Percentiles rank a stretch among this genome's conserved stretches.
These are phyloP conservation scores for Drosophila tristis DNA, from an alignment of 1,140 invertebrate genomes.

Conservation along the genomic window DNA sequence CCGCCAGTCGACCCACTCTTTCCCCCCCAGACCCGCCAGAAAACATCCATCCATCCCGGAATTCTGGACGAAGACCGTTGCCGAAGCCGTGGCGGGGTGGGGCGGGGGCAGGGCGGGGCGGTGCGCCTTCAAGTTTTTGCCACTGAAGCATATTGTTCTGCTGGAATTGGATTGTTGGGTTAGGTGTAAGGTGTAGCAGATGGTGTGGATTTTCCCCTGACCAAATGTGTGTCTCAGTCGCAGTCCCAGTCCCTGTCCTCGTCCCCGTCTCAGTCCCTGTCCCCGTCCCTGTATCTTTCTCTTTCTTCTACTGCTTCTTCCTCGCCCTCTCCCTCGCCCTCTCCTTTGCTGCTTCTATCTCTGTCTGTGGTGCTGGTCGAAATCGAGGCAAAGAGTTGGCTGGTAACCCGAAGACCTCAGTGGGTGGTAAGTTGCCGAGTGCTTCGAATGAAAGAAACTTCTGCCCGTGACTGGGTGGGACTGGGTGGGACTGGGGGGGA, in stretches of 20 bases:
- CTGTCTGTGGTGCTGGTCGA: background rate
- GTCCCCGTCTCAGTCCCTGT: conserved; percentile 1
- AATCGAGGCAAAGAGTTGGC: background rate
- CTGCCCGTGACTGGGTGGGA: background rate
- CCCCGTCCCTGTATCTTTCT: too few relatives aligned
- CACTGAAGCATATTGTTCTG: conserved; percentile 71
- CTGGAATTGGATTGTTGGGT: conserved; percentile 79
- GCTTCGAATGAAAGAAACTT: conserved; percentile 35
- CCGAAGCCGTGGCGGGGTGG: too few relatives aligned
- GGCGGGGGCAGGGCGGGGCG: too few relatives aligned
- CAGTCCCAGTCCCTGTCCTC: too few relatives aligned
- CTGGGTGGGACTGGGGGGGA: background rate
- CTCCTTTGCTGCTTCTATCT: too few relatives aligned
- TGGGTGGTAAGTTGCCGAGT: conserved; percentile 48
- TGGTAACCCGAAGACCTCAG: conserved; percentile 13
- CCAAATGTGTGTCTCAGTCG: conserved; percentile 35
- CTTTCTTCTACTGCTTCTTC: too few relatives aligned
- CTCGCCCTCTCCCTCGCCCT: too few relatives aligned
- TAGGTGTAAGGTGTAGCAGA: conserved; percentile 80
- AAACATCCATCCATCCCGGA: background rate
- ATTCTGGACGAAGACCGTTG: conserved; percentile 6
- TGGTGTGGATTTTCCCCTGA: conserved; percentile 67
- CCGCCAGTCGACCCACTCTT: conserved; percentile 5
- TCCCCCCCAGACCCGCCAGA: background rate
- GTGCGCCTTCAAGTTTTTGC: conserved; percentile 24